These are phyloP conservation scores for Etheostoma cragini DNA, from an alignment of 2,113 vertebrate genomes.

Conservation along the genomic window DNA sequence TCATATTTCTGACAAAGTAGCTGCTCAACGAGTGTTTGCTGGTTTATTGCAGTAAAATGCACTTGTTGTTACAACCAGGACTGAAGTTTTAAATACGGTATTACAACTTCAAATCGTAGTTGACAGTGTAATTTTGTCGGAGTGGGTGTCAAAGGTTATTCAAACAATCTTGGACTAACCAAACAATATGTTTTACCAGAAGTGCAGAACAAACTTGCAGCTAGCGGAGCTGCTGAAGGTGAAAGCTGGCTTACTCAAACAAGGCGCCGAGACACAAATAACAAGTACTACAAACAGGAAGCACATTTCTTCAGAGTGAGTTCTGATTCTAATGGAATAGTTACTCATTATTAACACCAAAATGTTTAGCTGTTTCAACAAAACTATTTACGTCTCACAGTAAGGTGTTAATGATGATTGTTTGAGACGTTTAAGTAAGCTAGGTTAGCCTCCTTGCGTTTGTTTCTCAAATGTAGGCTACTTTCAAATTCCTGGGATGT, in stretches of 20 bases:
- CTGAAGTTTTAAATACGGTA: not conserved
- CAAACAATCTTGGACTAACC: not conserved
- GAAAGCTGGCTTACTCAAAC: slow-evolving; percentile 46
- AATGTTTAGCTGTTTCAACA: not conserved
- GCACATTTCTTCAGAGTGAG: not conserved
- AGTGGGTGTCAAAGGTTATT: not conserved
- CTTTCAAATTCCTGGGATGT: too few relatives aligned
- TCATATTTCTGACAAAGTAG: not conserved
- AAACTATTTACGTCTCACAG: not conserved
- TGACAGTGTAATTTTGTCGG: not conserved
- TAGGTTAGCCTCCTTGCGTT: too few relatives aligned
- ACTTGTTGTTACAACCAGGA: not conserved
- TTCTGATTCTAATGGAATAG: not conserved
- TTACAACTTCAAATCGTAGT: not conserved
- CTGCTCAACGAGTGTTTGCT: not conserved
- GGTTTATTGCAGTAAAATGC: not conserved
- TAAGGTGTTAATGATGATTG: not conserved
- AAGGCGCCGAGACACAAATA: slow-evolving; percentile 6
- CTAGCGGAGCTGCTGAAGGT: slow-evolving; percentile 51
- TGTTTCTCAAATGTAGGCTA: too few relatives aligned
- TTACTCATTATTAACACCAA: not conserved
- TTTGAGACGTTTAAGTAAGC: too few relatives aligned
- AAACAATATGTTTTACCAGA: slow-evolving; percentile 5
- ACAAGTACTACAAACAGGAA: not conserved
- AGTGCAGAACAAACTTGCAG: slow-evolving; percentile 1